phyloP scores from a whole-genome alignment of 2,113 vertebrate genomes.

The Stigmatopora nigra region DNA sequence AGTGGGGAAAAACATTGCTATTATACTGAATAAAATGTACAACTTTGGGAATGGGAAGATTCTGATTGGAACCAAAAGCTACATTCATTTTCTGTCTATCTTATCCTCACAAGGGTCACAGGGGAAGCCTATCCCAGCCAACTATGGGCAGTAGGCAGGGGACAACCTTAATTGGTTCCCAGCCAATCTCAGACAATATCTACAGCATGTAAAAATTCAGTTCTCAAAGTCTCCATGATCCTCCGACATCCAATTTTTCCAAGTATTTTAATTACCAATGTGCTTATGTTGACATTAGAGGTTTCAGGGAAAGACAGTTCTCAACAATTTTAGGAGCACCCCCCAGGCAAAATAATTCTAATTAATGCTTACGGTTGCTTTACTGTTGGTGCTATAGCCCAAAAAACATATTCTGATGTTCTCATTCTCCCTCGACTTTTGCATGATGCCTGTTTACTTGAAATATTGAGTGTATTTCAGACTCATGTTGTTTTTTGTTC shows the following conservation, averaged over 20 bases:
- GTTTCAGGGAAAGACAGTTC: neutral
- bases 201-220: no score
- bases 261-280: neutral
- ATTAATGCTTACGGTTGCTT: neutral
- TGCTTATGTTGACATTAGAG: neutral
- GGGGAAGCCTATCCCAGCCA: no score
- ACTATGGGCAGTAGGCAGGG: no score
- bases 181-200: no score
- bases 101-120: no score
- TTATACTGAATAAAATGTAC: neutral
- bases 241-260: neutral
- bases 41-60: no score
- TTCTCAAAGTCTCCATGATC: no score
- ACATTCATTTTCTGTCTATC: no score
- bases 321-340: neutral
- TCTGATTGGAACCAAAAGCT: no score
- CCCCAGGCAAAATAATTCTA: neutral
- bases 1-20: neutral
- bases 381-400: neutral
- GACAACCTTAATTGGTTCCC: no score
- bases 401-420: neutral
- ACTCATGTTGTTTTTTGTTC: conserved; percentile 1
- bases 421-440: neutral
- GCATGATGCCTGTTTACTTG: neutral
- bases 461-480: neutral